These are phyloP conservation scores for Mesaphorura yosii DNA, from an alignment of 1,140 invertebrate genomes.

Conservation along the genomic window DNA sequence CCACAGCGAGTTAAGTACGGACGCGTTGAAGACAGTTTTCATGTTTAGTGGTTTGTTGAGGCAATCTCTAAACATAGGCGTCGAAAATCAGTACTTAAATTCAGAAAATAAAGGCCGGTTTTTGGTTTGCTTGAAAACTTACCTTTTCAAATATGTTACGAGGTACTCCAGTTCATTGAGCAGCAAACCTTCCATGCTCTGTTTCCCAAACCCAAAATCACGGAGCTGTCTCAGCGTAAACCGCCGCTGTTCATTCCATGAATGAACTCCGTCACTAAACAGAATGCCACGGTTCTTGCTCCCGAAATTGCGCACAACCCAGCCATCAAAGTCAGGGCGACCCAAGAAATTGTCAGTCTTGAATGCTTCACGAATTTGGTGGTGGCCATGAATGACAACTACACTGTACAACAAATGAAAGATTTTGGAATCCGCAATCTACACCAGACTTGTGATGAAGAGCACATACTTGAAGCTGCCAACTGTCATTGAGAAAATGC, in stretches of 20 bases:
- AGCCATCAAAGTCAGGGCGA: constrained; percentile 11
- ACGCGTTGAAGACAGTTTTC: constrained; percentile 12
- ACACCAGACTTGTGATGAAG: background rate
- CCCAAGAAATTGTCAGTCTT: constrained; percentile 13
- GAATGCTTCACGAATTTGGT: constrained; percentile 9
- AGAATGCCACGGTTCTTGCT: constrained; percentile 15
- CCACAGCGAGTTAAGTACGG: constrained; percentile 24
- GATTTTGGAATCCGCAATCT: background rate
- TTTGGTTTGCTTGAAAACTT: constrained; percentile 3
- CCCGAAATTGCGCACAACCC: constrained; percentile 10
- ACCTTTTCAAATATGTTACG: constrained; percentile 13
- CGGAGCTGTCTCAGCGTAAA: constrained; percentile 9
- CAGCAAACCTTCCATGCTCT: constrained; percentile 14
- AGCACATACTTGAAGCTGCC: constrained; percentile 10
- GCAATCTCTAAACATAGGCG: constrained; percentile 11
- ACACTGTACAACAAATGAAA: constrained; percentile 11
- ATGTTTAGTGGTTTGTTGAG: constrained; percentile 7
- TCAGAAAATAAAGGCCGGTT: background rate
- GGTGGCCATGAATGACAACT: constrained; percentile 12
- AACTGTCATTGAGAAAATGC: constrained; percentile 9
- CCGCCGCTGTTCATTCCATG: constrained; percentile 16
- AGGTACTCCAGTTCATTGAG: constrained; percentile 10
- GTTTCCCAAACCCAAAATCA: constrained; percentile 18
- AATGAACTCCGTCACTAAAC: constrained; percentile 3
- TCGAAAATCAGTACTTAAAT: background rate